Conservation (phyloP, 2,888 invertebrate species). For the Carcina quercana region DNA sequence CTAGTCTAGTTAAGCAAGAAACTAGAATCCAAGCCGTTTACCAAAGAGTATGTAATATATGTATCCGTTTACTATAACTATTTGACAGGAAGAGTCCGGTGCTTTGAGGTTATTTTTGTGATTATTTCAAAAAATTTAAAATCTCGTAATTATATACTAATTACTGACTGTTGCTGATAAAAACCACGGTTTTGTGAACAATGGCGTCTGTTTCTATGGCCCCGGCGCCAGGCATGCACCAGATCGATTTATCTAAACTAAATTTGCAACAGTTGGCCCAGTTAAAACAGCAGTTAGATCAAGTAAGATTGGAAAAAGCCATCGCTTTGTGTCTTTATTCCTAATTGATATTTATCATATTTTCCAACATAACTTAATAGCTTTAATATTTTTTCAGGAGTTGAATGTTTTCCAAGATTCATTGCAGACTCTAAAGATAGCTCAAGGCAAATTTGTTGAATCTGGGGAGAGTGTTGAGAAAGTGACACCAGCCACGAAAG, state of each 20-base stretch:
- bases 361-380: neutral
- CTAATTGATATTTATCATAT: slow-evolving; percentile 1
- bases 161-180: too few relatives aligned
- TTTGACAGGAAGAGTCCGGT: neutral
- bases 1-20: too few relatives aligned
- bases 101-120: slow-evolving; percentile 19
- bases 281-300: slow-evolving; percentile 90
- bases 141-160: too few relatives aligned
- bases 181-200: slow-evolving; percentile 25
- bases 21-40: too few relatives aligned
- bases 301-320: slow-evolving; percentile 63
- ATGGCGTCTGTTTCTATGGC: slow-evolving; percentile 77
- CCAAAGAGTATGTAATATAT: too few relatives aligned
- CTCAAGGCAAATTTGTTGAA: slow-evolving; percentile 91
- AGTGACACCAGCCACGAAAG: slow-evolving; percentile 83
- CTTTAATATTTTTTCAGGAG: slow-evolving; percentile 74
- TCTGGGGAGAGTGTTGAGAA: slow-evolving; percentile 90
- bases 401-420: slow-evolving; percentile 92
- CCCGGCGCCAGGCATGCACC: slow-evolving; percentile 80
- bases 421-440: slow-evolving; percentile 89
- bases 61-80: slow-evolving; percentile 1
- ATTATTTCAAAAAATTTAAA: too few relatives aligned
- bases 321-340: too few relatives aligned
- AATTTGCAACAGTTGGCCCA: slow-evolving; percentile 87
- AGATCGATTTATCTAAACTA: slow-evolving; percentile 87